Conservation (phyloP, 2,888 invertebrate genomes). For the Orgyia antiqua region DNA sequence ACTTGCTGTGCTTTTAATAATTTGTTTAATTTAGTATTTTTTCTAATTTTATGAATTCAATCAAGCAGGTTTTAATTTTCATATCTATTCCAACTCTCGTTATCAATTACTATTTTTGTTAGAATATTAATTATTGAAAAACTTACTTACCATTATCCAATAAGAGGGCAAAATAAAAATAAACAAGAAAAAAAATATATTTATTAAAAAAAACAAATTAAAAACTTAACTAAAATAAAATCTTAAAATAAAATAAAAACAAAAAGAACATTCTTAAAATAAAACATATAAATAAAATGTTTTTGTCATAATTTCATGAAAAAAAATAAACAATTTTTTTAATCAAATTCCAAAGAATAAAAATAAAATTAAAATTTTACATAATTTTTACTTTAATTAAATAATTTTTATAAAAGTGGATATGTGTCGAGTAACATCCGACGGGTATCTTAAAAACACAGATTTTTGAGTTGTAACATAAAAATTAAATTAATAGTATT, state of each 20-base stretch:
- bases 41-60: no score
- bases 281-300: not conserved
- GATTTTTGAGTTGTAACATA: not conserved
- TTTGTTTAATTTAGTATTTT: no score
- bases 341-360: not conserved
- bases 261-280: slow-evolving; percentile 1
- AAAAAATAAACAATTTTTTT: not conserved
- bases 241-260: slow-evolving; percentile 2
- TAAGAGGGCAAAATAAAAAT: slow-evolving; percentile 10
- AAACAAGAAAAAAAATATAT: slow-evolving; percentile 15
- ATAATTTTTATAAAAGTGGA: slow-evolving; percentile 4
- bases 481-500: no score
- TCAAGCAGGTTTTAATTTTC: no score
- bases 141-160: slow-evolving; percentile 4
- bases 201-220: slow-evolving; percentile 15
- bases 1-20: no score
- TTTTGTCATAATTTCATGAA: not conserved
- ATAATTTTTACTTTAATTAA: not conserved
- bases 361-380: slow-evolving; percentile 1
- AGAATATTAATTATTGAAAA: no score
- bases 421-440: slow-evolving; percentile 2
- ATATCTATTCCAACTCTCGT: no score
- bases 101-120: no score
- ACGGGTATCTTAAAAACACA: slow-evolving; percentile 5
- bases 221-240: slow-evolving; percentile 6